Base-by-base conservation (phyloP, 2,888 invertebrate genomes). In the Agonopterix subpropinquella region DNA sequence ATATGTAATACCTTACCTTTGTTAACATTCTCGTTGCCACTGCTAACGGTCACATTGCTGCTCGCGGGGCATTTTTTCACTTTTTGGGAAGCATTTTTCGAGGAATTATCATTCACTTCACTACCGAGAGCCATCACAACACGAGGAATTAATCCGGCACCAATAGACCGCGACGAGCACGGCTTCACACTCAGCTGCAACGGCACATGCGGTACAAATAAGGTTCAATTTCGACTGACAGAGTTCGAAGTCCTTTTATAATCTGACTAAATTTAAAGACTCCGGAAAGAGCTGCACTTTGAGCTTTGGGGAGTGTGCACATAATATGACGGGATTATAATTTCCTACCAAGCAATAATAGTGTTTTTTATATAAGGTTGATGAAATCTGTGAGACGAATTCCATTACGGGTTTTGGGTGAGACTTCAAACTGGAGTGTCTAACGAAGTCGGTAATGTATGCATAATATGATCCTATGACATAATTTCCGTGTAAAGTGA, bases 101-200 rank as follows among this genome's bases (percentile, higher is more conserved):
- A 63, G 66, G 80, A 77, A 77, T 82, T 86, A 74, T 88, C 87
- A 83, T 82, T 88, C 89, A 89, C 89, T 86, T 89, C 89, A 89
- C 89, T 83, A 78, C 87, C 89, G 73, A 89, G 88, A 84, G 89
- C 89, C 89, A 89, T 89, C 87, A 89, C 89, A 89, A 89, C 83
- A 89, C 86, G 83, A 85, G 78, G 77, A 81, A 83, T 80, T 80
- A 84, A 81, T 83, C 81, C 79, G 73, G 75, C 74, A 81, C 72
- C 75, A 78, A 82, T 79, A 80, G 75, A 77, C 85, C 85, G 86
- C 84, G 80, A 80, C 81, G 76, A 84, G 73, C 81, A 86, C 87
- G 78, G 79, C 71, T 73, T 73, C 70, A 74, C 78, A 75, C 85
- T 83, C 88, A 86, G 88, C 88, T 89, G 85, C 78, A 86, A 80